Base-by-base conservation (phyloP, 2,888 invertebrate species). In the Tiliacea citrago region DNA sequence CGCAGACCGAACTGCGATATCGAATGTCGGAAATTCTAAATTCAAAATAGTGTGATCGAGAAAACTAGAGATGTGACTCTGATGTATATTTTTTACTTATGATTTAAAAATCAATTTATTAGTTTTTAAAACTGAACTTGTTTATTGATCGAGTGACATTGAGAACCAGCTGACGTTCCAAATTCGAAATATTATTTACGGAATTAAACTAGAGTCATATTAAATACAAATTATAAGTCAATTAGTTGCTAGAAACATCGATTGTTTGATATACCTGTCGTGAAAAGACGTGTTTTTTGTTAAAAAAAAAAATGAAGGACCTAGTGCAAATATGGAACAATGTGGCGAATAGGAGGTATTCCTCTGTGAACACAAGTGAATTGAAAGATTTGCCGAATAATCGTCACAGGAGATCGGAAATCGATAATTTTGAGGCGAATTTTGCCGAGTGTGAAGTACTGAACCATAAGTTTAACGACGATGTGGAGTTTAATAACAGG, bases 291-390 rank as follows among this genome's bases (percentile, higher is more conserved):
- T 80, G 77, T 83, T 79, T 84, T 79, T 74, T 67, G 65, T 77
- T 68, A 70, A 18, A 55, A 29, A 2, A n/a, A 29, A 91, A 83
- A 84, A 97, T 97, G 97, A 97, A 97, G 93, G 97, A 97, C 85
- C 91, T 97, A 29, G 94, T 95, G 85, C 97, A 97, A 92, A 97
- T 97, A 84, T 97, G 97, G 97, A 96, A 93, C 68, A 93, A 94
- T 49, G 92, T 97, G 53, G 91, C 97, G 66, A 95, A 96, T 6
- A 93, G 97, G 71, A 96, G 96, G 24, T 97, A 97, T 88, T 97
- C 97, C 51, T 93, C 96, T 45, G 97, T 97, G 62, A 97, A 95
- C 88, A 92, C 93, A 0, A 89, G 79, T 81, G 96, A 96, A 76
- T 75, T 95, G 29, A 88, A 92, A 68, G 96, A 96, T 21, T 84